These are phyloP conservation scores for Cranoglanis bouderius DNA, from an alignment of 2,113 vertebrate genomes.

Conservation along the genomic window DNA sequence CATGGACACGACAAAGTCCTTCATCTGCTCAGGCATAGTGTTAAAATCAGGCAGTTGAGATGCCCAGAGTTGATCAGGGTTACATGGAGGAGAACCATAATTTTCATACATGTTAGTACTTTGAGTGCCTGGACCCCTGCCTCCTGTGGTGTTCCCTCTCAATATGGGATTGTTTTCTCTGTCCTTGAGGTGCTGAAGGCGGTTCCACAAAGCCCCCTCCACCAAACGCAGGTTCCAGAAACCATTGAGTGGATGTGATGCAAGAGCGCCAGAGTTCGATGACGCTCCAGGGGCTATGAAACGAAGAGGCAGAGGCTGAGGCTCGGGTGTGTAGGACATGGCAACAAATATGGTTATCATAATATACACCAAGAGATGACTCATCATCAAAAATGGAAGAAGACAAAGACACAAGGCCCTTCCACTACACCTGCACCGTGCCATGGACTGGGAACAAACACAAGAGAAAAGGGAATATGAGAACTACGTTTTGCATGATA, in stretches of 20 bases:
- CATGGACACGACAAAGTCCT: conserved; percentile 74
- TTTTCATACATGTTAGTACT: conserved; percentile 7
- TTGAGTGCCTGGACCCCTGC: conserved; percentile 30
- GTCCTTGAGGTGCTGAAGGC: conserved; percentile 71
- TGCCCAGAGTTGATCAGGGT: conserved; percentile 46
- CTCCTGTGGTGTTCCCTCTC: conserved; percentile 55
- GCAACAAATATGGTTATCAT: conserved; percentile 74
- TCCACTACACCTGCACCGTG: conserved; percentile 71
- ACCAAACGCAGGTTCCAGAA: conserved; percentile 76
- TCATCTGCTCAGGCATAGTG: conserved; percentile 70
- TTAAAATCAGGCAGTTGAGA: conserved; percentile 57
- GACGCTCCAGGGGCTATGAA: conserved; percentile 71
- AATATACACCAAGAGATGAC: conserved; percentile 74
- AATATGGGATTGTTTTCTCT: conserved; percentile 73
- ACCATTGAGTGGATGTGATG: conserved; percentile 65
- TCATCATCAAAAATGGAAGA: conserved; percentile 77
- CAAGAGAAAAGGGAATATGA: background rate
- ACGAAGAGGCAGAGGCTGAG: conserved; percentile 55
- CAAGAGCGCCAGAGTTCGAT: conserved; percentile 56
- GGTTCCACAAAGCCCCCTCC: conserved; percentile 74
- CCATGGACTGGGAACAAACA: conserved; percentile 63
- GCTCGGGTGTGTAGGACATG: conserved; percentile 71
- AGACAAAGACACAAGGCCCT: conserved; percentile 74
- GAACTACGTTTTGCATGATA: background rate
- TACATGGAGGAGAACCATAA: conserved; percentile 50